These are phyloP conservation scores for Helleia helle DNA, from an alignment of 2,888 invertebrate genomes.

Conservation along the genomic window DNA sequence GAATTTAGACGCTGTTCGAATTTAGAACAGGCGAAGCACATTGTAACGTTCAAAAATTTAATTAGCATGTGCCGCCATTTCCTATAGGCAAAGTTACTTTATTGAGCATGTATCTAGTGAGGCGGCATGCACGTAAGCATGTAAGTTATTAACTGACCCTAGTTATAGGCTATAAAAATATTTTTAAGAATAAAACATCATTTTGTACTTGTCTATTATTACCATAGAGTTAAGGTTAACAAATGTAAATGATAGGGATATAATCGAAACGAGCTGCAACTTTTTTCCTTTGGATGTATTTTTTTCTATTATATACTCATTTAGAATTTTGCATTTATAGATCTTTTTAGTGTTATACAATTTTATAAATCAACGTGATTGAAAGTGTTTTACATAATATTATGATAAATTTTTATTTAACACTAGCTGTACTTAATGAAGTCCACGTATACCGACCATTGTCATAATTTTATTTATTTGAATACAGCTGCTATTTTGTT, in stretches of 20 bases:
- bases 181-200: conserved; percentile 66
- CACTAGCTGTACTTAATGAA: conserved; percentile 57
- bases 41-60: neutral
- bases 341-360: conserved; percentile 67
- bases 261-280: conserved; percentile 64
- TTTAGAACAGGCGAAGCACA: neutral
- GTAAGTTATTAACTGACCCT: conserved; percentile 68
- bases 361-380: conserved; percentile 40
- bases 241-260: conserved; percentile 61
- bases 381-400: conserved; percentile 30
- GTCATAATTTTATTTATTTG: conserved; percentile 39
- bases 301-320: conserved; percentile 67
- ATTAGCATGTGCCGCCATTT: conserved; percentile 3
- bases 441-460: conserved; percentile 50
- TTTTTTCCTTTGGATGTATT: conserved; percentile 62
- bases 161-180: conserved; percentile 65
- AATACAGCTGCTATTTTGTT: conserved; percentile 37
- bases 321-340: conserved; percentile 70
- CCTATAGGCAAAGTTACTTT: conserved; percentile 7
- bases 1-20: neutral
- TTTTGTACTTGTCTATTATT: conserved; percentile 73
- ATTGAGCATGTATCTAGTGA: conserved; percentile 37
- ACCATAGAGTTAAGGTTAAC: conserved; percentile 69
- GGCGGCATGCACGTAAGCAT: conserved; percentile 46
- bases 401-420: conserved; percentile 31